A percentile compares a stretch with the other conserved stretches of the same genome.
Conservation (phyloP, 2,797 vertebrate genomes). For the Parambassis ranga region DNA sequence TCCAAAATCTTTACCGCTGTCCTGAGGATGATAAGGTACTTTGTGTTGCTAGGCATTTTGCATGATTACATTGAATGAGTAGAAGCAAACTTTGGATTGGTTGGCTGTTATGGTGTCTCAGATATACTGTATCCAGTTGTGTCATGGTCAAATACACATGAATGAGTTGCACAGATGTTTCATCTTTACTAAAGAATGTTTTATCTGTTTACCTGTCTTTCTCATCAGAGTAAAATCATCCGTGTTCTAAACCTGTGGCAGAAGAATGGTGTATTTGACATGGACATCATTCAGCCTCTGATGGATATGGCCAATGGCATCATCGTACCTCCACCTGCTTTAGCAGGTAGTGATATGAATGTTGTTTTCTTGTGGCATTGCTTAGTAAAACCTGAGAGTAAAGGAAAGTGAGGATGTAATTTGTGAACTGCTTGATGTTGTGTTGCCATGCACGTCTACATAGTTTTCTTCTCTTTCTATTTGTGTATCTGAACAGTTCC, state of each 20-base stretch:
- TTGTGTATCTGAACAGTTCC: slow-evolving; percentile 73
- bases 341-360: slow-evolving; percentile 48
- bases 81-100: too few species aligned
- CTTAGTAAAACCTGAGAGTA: not conserved
- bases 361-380: not conserved
- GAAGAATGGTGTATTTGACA: slow-evolving; percentile 97
- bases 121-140: too few species aligned
- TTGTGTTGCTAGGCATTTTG: not conserved
- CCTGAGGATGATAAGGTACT: slow-evolving; percentile 95
- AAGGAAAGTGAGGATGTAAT: not conserved
- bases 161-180: too few species aligned
- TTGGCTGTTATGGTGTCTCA: too few species aligned
- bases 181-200: too few species aligned
- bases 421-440: not conserved
- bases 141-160: too few species aligned
- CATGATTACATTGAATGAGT: not conserved
- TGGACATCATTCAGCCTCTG: slow-evolving; percentile 95
- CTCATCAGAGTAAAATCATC: slow-evolving; percentile 90
- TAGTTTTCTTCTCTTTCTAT: not conserved
- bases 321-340: slow-evolving; percentile 54
- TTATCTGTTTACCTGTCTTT: not conserved
- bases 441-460: not conserved
- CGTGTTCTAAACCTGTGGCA: slow-evolving; percentile 97
- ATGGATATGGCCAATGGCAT: slow-evolving; percentile 91
- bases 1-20: slow-evolving; percentile 94